Evolutionary conservation across 1,140 invertebrate species (phyloP).

Genomic region (Anoplolepis gracilipes): DNA sequence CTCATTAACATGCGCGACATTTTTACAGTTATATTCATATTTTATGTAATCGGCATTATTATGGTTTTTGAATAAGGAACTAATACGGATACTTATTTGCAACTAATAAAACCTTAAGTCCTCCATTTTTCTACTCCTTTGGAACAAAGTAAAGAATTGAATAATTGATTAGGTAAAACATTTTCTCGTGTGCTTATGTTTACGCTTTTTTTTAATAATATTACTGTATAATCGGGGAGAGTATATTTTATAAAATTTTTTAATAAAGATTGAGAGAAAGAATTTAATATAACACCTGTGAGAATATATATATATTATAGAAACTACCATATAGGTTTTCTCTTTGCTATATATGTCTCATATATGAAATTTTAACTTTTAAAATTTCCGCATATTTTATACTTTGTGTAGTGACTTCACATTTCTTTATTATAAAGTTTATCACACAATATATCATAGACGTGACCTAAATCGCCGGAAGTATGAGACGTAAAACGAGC

Average conservation of each 20-base stretch:
- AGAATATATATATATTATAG: neutral
- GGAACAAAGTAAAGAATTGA: neutral
- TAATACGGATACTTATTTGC: neutral
- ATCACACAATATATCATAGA: constrained; percentile 11
- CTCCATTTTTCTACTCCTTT: neutral
- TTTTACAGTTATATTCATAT: constrained; percentile 17
- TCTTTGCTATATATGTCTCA: neutral
- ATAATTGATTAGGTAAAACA: neutral
- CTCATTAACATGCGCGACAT: neutral
- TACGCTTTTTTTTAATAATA: neutral
- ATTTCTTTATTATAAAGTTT: neutral
- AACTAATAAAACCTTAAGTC: neutral
- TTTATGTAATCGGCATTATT: constrained; percentile 7
- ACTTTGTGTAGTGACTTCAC: neutral
- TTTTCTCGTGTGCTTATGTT: neutral
- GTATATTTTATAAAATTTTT: neutral
- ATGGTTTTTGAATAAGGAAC: neutral
- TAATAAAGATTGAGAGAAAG: neutral
- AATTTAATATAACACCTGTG: too few species aligned
- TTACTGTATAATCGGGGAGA: neutral
- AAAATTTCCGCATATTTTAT: neutral
- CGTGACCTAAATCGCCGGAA: constrained; percentile 16
- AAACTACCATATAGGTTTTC: too few species aligned
- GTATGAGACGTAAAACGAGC: constrained; percentile 61
- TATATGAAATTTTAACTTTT: neutral